Evolutionary conservation across 2,113 vertebrate species (phyloP), one percentile per base, ranked within the genome.

Genomic region (Indicator indicator): DNA sequence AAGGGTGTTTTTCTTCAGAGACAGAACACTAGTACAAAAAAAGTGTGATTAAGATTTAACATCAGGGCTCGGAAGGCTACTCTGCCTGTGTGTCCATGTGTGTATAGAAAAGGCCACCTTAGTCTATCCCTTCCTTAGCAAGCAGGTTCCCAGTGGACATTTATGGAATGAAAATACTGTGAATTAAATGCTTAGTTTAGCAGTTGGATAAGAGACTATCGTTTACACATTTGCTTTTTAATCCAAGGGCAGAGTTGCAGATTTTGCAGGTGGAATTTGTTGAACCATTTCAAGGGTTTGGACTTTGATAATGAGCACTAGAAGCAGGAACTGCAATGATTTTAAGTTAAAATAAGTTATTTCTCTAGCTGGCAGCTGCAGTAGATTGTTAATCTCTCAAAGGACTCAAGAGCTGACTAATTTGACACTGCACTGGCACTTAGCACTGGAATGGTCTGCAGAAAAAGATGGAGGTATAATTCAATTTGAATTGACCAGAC

Each of bases 361-460:
- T 88, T 93, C 55, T 91, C 30, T 92, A 86, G 79, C 76, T 88
- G 82, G 59, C 76, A 94, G 88, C 80, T 90, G 83, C 42, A 84
- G 80, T 50, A 91, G 58, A 72, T 90, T 90, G 77, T 86, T 92
- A 84, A 86, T 78, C 36, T 95, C 90, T 70, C 95, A 73, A 52
- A 72, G 76, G 88, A 81, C 50, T 48, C 44, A 7, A 54, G 32
- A 76, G 13, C 44, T 94, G 73, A 79, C 70, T 82, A 70, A 88
- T 84, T 85, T 84, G 86, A 67, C 38, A 38, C 54, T 63, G 38
- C 68, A 44, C 1, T 78, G 63, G 83, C 94, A 84, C 70, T 95
- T 94, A 92, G 50, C 67, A 82, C 67, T 82, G 88, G n/a, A 84
- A 84, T 81, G 59, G 40, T 59, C 67, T 88, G 73, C 60, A 92